Evolutionary conservation across 2,797 vertebrate species (phyloP).

Genomic region (Mus minutoides): DNA sequence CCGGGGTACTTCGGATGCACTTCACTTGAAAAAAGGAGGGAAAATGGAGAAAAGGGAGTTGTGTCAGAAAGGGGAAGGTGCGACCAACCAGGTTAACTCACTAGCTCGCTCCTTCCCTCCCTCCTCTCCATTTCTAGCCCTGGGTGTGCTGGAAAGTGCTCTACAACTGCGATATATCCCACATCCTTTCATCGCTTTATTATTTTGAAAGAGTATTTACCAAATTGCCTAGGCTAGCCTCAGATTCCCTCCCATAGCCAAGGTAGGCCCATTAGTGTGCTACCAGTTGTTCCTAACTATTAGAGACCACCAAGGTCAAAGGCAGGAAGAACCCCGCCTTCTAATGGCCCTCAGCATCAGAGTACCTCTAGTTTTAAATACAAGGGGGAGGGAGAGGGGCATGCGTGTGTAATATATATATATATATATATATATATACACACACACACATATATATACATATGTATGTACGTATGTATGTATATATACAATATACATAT

Average conservation of each 20-base stretch:
- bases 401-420: neutral
- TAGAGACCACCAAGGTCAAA: neutral
- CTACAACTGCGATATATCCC: neutral
- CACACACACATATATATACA: no score
- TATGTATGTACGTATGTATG: no score
- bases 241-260: neutral
- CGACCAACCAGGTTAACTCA: neutral
- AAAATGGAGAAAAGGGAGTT: neutral
- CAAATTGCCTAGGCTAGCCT: neutral
- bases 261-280: neutral
- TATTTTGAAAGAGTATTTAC: neutral
- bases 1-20: conserved; percentile 92
- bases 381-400: neutral
- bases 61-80: neutral
- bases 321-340: neutral
- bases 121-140: neutral
- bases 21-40: conserved; percentile 89
- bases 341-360: neutral
- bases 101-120: no score
- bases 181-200: neutral
- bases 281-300: neutral
- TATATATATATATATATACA: no score
- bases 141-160: neutral
- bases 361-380: neutral
- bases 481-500: no score